Evolutionary conservation across 2,888 invertebrate species (phyloP).

Genomic region (Acanthoscelides obtectus): DNA sequence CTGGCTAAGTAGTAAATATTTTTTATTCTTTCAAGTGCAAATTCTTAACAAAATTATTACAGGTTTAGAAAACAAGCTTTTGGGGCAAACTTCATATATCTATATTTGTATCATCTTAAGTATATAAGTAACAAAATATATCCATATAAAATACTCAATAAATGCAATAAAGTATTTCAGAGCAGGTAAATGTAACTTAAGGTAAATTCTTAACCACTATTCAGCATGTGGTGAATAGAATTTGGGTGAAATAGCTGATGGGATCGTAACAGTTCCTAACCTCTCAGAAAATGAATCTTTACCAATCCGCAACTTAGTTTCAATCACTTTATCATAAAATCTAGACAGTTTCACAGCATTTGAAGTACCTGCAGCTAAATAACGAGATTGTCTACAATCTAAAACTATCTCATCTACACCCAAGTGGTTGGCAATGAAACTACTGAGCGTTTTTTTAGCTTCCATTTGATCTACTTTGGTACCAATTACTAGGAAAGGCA

Average conservation of each 20-base stretch:
- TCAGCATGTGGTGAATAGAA: constrained; percentile 43
- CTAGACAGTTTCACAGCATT: constrained; percentile 90
- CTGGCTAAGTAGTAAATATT: too few relatives aligned
- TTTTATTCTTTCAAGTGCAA: too few relatives aligned
- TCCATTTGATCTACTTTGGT: constrained; percentile 79
- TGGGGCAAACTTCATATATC: too few relatives aligned
- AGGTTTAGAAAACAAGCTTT: too few relatives aligned
- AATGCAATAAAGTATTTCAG: not conserved
- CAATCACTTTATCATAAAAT: constrained; percentile 87
- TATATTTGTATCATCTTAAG: too few relatives aligned
- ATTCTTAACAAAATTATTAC: too few relatives aligned
- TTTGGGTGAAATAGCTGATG: constrained; percentile 40
- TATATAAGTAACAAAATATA: not conserved
- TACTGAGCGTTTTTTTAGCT: constrained; percentile 57
- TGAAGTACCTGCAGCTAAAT: constrained; percentile 89
- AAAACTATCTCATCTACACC: constrained; percentile 91
- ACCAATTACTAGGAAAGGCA: constrained; percentile 91
- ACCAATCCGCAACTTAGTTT: constrained; percentile 47
- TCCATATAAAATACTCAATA: not conserved
- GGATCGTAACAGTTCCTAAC: constrained; percentile 36
- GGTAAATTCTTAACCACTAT: constrained; percentile 18
- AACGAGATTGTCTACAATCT: constrained; percentile 68
- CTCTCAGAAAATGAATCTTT: constrained; percentile 39
- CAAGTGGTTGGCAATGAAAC: constrained; percentile 80
- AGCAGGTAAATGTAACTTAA: not conserved